Evolutionary conservation across 2,888 invertebrate genomes (phyloP), one percentile per base, ranked within the genome.

Genomic region (Ctenicera cuprea): DNA sequence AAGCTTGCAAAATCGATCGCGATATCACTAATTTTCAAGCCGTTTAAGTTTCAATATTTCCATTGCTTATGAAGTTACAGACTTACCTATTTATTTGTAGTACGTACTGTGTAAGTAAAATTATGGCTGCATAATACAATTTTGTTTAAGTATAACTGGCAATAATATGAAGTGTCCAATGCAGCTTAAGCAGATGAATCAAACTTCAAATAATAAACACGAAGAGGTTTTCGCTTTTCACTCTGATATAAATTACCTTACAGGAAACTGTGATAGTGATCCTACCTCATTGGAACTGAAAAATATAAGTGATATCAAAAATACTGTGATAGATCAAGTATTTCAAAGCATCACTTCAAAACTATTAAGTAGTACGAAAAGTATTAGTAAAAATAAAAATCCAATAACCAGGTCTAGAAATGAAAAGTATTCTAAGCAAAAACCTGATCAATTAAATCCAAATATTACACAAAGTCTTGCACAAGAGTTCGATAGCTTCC

Each of bases 271-370:
- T 66, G 63, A 68, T 73, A 54, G 18, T 41, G 18, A 20, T 16
- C 48, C 57, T 52, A 62, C 67, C 65, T 67, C 73, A 43, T 9
- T 16, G 5, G 50, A 66, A 20, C 20, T 62, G 22, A 26, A 66
- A 38, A 38, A 30, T n/a, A 45, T 68, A 11, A 26, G 59, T 50
- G 22, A 50, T 33, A 33, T 72, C 41, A 64, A 79, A 72, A 75
- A 77, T 59, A 66, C 80, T 77, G 81, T 82, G 80, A 82, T 82
- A 76, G 77, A 82, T 66, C 76, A 78, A 50, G 76, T 80, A 70
- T 79, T 79, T 64, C 77, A 79, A 54, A 78, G 77, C 37, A 71
- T 79, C 18, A 70, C 76, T 14, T 62, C 75, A 67, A 79, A 70
- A 70, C 67, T 80, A 50, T 61, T 76, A 11, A 76, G 75, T n/a